phyloP scores from a whole-genome alignment of 1,140 invertebrate genomes.

The Elysia chlorotica region DNA sequence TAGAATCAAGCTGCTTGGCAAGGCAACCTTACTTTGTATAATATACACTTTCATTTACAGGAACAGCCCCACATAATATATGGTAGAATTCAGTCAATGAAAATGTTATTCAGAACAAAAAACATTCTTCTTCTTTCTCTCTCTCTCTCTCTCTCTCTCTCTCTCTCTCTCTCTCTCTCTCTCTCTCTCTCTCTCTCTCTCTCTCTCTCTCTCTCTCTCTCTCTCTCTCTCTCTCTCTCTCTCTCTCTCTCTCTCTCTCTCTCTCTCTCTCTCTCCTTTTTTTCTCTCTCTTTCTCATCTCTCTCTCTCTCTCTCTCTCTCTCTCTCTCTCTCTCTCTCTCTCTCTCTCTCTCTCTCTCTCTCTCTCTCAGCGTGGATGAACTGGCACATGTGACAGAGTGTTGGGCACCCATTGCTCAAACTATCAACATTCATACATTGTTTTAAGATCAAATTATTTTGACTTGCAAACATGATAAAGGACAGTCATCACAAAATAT shows the following conservation, averaged over 20 bases:
- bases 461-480: neutral
- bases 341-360: neutral
- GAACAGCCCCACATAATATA: neutral
- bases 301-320: neutral
- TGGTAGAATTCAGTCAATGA: neutral
- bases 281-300: no score
- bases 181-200: neutral
- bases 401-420: neutral
- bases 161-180: neutral
- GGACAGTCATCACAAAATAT: neutral
- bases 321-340: neutral
- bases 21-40: neutral
- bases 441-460: neutral
- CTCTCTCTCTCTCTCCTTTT: neutral
- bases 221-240: no score
- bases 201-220: neutral
- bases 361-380: neutral
- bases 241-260: neutral
- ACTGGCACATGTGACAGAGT: no score
- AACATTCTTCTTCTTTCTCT: neutral
- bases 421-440: neutral
- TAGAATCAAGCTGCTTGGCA: neutral
- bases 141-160: neutral
- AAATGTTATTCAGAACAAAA: neutral
- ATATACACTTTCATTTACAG: neutral